Evolutionary conservation across 2,888 invertebrate genomes (phyloP).

Genomic region (Clitarchus hookeri): DNA sequence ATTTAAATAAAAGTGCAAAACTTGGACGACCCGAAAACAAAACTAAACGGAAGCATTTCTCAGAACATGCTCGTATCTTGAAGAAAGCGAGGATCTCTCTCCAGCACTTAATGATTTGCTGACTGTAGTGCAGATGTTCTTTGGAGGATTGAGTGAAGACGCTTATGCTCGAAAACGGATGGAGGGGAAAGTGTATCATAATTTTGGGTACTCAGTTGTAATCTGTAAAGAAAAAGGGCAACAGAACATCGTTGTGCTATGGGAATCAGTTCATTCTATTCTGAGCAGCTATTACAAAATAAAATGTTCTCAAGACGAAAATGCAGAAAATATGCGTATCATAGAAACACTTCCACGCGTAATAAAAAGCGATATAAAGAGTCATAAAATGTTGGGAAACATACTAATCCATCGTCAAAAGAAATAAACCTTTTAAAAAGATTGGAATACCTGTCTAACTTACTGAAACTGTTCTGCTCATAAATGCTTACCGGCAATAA

Average conservation of each 20-base stretch:
- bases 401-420: no score
- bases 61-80: background rate
- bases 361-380: background rate
- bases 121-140: background rate
- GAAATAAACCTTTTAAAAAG: no score
- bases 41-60: background rate
- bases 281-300: background rate
- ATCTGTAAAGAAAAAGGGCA: background rate
- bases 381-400: background rate
- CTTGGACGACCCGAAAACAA: background rate
- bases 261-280: background rate
- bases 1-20: constrained; percentile 5
- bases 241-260: background rate
- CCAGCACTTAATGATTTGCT: background rate
- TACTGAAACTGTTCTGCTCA: no score
- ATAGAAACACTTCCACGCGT: background rate
- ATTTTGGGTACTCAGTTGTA: background rate
- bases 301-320: background rate
- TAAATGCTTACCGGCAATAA: no score
- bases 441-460: no score
- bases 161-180: background rate
- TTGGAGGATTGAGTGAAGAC: background rate
- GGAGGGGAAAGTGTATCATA: background rate
- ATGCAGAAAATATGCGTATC: background rate
- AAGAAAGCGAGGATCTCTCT: background rate